Evolutionary conservation across 92 coral and sea anemone genomes (phyloP), one percentile per base, ranked within the genome.

Genomic region (Virgularia gustaviana): DNA sequence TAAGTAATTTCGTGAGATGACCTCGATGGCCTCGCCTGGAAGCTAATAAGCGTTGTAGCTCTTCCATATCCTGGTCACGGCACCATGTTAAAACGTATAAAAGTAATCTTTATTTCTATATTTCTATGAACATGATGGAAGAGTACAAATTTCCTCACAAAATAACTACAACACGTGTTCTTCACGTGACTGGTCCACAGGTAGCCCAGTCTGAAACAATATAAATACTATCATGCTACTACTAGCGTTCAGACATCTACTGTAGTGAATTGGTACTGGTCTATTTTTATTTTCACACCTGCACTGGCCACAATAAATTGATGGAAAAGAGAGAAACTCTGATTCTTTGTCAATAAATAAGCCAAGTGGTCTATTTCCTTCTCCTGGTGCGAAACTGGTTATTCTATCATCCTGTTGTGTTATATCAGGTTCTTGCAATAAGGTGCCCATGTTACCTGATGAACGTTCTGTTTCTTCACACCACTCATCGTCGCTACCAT

Each of bases 301-400:
- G n/a, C 38, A 22, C 61, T 87, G 23, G 13, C 91, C 88, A 80
- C 91, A 87, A 72, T 43, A 83, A 27, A 87, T 87, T 10, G 88
- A 37, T 28, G 91, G 86, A 61, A 84, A 87, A 44, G 89, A 65
- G 59, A 87, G 64, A 36, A 39, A 72, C 44, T 83, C 78, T 9
- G 87, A 79, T 15, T 78, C 80, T 33, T 64, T 78, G 47, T 75
- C 81, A 77, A 70, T 77, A 49, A 85, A 78, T 27, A 77, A 65
- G 0, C 90, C 87, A 31, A 86, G 31, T 31, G 90, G 90, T 82
- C 54, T 82, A 57, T 86, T 86, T 44, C 84, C 87, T 65, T 86
- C 84, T 83, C 54, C 86, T 80, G 77, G 45, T 39, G 45, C 45
- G 16, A 39, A 39, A 39, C 45, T 39, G 8, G 16, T 39, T 4